phyloP scores from a whole-genome alignment of 2,888 invertebrate genomes.

The Eristalis intricaria region DNA sequence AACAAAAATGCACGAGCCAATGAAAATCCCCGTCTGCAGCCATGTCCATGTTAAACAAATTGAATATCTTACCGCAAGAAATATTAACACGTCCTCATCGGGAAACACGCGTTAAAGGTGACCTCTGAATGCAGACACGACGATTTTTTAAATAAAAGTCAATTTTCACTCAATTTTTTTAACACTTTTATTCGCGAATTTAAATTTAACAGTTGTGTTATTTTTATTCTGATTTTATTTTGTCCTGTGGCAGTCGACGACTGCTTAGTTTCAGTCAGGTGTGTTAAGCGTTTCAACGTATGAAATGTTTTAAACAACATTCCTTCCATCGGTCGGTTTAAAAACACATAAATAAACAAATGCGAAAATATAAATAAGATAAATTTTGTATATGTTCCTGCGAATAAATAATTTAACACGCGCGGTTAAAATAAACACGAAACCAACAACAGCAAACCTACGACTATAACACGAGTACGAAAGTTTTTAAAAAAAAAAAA shows the following conservation, averaged over 20 bases:
- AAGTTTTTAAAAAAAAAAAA: constrained; percentile 23
- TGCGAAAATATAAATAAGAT: constrained; percentile 3
- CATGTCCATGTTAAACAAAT: constrained; percentile 64
- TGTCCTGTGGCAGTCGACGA: neutral
- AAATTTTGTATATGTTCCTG: constrained; percentile 42
- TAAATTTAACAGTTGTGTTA: neutral
- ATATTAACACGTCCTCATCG: constrained; percentile 51
- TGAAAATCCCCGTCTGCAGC: constrained; percentile 12
- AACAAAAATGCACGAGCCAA: neutral
- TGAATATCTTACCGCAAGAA: constrained; percentile 54
- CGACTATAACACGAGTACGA: constrained; percentile 33
- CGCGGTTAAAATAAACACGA: constrained; percentile 54
- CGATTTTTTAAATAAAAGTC: neutral
- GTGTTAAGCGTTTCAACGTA: constrained; percentile 45
- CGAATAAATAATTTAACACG: constrained; percentile 66
- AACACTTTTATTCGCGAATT: neutral
- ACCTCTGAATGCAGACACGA: constrained; percentile 18
- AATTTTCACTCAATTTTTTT: neutral
- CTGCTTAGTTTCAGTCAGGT: constrained; percentile 22
- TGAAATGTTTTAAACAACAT: constrained; percentile 58
- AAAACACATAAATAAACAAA: constrained; percentile 27
- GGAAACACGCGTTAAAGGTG: constrained; percentile 33
- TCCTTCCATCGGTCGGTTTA: constrained; percentile 47
- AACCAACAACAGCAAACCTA: constrained; percentile 8
- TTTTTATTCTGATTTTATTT: neutral